Conservation (phyloP, 2,888 invertebrate species). For the Lepidochitona cinerea region DNA sequence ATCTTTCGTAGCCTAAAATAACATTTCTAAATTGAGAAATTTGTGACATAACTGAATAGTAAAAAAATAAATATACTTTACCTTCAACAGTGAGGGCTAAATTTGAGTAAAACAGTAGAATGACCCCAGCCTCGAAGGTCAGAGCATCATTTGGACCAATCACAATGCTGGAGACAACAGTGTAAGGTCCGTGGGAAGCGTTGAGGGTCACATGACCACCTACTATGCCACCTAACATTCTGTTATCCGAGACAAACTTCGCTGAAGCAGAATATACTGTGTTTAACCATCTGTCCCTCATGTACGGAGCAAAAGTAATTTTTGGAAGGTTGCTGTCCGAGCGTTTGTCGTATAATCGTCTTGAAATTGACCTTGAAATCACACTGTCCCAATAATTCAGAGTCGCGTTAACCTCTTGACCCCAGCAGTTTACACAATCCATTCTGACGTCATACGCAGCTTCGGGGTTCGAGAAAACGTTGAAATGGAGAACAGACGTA, state of each 20-base stretch:
- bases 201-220: constrained; percentile 16
- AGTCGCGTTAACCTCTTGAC: constrained; percentile 21
- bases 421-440: neutral
- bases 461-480: constrained; percentile 25
- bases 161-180: constrained; percentile 28
- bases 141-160: constrained; percentile 20
- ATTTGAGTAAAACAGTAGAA: constrained; percentile 15
- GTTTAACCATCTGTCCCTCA: constrained; percentile 21
- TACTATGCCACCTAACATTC: constrained; percentile 29
- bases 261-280: constrained; percentile 17
- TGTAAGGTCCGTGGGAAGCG: constrained; percentile 17
- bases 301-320: constrained; percentile 26
- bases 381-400: constrained; percentile 33
- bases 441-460: constrained; percentile 23
- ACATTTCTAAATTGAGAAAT: neutral
- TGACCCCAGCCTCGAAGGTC: constrained; percentile 29
- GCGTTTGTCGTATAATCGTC: constrained; percentile 21
- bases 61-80: no score
- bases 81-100: constrained; percentile 23
- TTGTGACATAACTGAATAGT: no score
- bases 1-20: neutral
- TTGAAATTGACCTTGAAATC: constrained; percentile 13
- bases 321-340: constrained; percentile 22
- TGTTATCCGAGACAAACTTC: constrained; percentile 16
- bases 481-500: constrained; percentile 14